Conservation (phyloP, 2,888 invertebrate genomes). For the Netelia melanura region DNA sequence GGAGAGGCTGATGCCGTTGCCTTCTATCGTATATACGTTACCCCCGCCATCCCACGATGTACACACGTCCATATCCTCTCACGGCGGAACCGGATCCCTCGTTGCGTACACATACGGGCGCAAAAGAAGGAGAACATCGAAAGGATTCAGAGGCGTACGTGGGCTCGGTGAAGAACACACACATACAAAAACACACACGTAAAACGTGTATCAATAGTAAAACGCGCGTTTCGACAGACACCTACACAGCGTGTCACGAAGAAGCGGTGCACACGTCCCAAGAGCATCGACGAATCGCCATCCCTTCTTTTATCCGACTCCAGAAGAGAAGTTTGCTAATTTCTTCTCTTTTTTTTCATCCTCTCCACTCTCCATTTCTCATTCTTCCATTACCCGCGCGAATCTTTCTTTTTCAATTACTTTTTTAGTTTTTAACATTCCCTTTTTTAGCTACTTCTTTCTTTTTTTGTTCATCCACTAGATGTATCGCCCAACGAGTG, state of each 20-base stretch:
- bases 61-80: conserved; percentile 38
- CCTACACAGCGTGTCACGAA: conserved; percentile 20
- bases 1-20: conserved; percentile 75
- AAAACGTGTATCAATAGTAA: conserved; percentile 6
- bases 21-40: conserved; percentile 75
- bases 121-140: conserved; percentile 13
- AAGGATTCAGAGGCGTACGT: conserved; percentile 29
- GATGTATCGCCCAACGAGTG: conserved; percentile 56
- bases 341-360: conserved; percentile 55
- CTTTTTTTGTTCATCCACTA: conserved; percentile 30
- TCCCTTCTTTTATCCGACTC: conserved; percentile 33
- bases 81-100: conserved; percentile 33
- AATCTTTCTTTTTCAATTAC: conserved; percentile 44
- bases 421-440: conserved; percentile 18
- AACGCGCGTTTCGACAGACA: not conserved
- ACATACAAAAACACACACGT: conserved; percentile 54
- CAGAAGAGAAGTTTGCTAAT: conserved; percentile 65
- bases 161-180: conserved; percentile 37
- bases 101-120: conserved; percentile 14
- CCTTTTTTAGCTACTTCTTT: conserved; percentile 23
- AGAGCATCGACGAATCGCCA: conserved; percentile 57
- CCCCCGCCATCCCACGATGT: conserved; percentile 22
- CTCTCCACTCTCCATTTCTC: conserved; percentile 39
- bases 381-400: conserved; percentile 58
- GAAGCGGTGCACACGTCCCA: conserved; percentile 48